phyloP scores from a whole-genome alignment of 2,888 invertebrate genomes.

The Trissolcus brochymenae region DNA sequence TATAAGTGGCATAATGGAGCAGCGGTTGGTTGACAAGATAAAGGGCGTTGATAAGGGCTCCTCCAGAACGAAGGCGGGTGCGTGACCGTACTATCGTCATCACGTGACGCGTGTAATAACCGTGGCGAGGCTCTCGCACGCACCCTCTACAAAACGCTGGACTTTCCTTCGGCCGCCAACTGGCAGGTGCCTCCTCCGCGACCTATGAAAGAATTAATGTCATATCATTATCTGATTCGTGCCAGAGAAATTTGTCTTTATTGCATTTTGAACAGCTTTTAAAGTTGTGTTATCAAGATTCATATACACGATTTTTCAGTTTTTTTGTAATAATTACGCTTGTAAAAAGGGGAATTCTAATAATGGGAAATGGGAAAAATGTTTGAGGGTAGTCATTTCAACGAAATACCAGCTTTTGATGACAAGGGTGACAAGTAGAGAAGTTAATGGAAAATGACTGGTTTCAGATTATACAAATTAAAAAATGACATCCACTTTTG shows the following conservation, averaged over 20 bases:
- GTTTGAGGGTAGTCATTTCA: too few species aligned
- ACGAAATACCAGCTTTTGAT: too few species aligned
- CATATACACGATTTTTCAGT: conserved; percentile 11
- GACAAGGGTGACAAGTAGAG: too few species aligned
- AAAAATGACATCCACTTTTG: too few species aligned
- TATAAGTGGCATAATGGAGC: conserved; percentile 70
- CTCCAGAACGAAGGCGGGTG: conserved; percentile 65
- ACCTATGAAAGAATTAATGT: conserved; percentile 58
- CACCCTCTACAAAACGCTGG: conserved; percentile 62
- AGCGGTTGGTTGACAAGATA: conserved; percentile 73
- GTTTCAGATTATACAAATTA: not conserved
- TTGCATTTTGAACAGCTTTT: conserved; percentile 47
- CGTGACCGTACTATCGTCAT: conserved; percentile 73
- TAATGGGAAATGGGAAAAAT: too few species aligned
- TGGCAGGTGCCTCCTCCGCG: conserved; percentile 58
- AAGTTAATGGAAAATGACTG: not conserved
- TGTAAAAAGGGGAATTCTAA: too few species aligned
- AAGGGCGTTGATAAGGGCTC: conserved; percentile 72
- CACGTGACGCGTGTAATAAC: conserved; percentile 75
- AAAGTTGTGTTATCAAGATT: conserved; percentile 37
- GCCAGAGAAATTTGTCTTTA: conserved; percentile 55
- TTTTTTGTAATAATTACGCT: not conserved
- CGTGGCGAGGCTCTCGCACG: conserved; percentile 72
- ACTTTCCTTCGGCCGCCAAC: conserved; percentile 48
- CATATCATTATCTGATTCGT: conserved; percentile 56